Evolutionary conservation across 2,888 invertebrate genomes (phyloP).

Genomic region (Aporophyla lueneburgensis): DNA sequence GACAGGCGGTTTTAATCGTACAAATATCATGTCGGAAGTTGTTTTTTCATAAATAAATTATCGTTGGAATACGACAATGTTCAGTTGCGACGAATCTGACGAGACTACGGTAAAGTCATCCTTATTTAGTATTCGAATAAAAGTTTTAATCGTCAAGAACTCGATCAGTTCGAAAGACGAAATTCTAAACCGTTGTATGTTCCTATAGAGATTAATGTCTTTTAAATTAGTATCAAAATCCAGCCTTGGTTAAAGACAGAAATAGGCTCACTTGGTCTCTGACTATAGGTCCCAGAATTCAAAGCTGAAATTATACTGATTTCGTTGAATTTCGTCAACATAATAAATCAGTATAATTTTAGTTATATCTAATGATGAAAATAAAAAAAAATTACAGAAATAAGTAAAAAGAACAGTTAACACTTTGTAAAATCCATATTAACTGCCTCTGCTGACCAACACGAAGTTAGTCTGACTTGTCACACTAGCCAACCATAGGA

Average conservation of each 20-base stretch:
- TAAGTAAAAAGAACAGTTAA: neutral
- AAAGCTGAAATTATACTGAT: no score
- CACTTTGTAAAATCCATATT: neutral
- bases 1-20: conserved; percentile 60
- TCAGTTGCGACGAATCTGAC: neutral
- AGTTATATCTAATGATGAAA: neutral
- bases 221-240: neutral
- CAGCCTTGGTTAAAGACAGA: neutral
- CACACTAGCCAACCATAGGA: neutral
- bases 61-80: conserved; percentile 1
- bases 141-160: no score
- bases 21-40: conserved; percentile 49
- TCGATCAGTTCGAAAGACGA: no score
- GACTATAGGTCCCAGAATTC: neutral
- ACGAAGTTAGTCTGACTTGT: neutral
- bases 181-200: no score
- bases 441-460: neutral
- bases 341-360: neutral
- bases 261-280: neutral
- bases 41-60: conserved; percentile 44
- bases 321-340: no score
- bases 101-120: neutral
- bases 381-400: neutral
- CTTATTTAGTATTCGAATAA: neutral
- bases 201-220: no score